Base-by-base conservation (phyloP, 1,140 invertebrate species). In the Zaprionus taronus region DNA sequence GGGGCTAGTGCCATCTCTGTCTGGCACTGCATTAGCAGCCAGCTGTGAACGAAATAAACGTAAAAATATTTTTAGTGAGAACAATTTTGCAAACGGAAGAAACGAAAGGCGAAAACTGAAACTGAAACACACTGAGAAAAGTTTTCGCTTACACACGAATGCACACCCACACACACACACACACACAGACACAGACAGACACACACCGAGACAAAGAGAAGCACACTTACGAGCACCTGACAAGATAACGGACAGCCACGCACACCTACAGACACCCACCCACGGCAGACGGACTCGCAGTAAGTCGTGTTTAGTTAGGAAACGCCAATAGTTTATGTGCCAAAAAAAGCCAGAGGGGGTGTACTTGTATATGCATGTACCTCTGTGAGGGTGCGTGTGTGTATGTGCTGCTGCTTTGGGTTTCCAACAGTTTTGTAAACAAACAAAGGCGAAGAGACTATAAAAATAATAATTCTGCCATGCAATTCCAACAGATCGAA, bases 41-140 rank as follows among this genome's bases (percentile, higher is more conserved):
- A 83, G 84, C 83, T 89, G 84, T 86, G 78, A 89, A 84, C 77
- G 84, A 86, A 86, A 89, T 86, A 89, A 86, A 89, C 77, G 84
- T 83, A 89, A 78, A 86, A 86, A 89, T 86, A 89, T 86, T 86
- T 86, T 79, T 85, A 86, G 79, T 86, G 79, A 76, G 83, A 85
- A 85, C 66, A 85, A 86, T 86, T 85, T 75, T 31, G 82, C 69
- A 84, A 83, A 81, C 71, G 81, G 20, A 14, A 51, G 47, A 20
- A 14, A 51, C 11, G 20, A 14, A 20, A 51, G 20, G 4, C 47
- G 47, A 72, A 67, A 79, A 77, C 67, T 69, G 81, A 81, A 84
- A 85, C 47, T 51, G 47, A 51, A 51, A 51, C 77, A 72, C 75
- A 76, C 80, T 81, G 81, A 80, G 73, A 78, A 76, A 84, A 70